These are phyloP conservation scores for Boulengeromyrus knoepffleri DNA, from an alignment of 2,113 vertebrate genomes.

Conservation along the genomic window DNA sequence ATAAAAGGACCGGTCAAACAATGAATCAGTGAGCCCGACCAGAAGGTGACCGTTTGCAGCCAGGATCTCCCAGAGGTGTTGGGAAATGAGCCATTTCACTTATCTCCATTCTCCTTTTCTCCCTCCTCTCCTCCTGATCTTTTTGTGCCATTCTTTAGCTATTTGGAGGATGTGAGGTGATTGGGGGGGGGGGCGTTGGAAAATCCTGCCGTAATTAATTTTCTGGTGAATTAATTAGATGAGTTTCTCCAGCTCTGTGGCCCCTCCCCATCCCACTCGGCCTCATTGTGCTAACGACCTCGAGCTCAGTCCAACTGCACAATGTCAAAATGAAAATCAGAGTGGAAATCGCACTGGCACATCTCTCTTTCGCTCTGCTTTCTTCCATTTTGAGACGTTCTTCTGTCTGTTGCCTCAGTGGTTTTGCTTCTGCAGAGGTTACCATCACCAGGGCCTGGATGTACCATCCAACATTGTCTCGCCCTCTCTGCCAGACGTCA, in stretches of 20 bases:
- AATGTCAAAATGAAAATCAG: conserved; percentile 35
- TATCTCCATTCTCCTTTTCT: neutral
- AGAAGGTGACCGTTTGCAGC: neutral
- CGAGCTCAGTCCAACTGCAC: conserved; percentile 27
- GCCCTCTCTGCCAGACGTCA: neutral
- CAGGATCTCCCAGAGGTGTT: neutral
- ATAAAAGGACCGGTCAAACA: neutral
- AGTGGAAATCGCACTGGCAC: conserved; percentile 30
- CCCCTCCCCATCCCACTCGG: neutral
- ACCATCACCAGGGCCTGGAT: neutral
- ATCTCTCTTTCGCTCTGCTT: conserved; percentile 16
- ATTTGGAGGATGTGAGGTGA: conserved; percentile 24
- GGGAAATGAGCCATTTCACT: conserved; percentile 12
- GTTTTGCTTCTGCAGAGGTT: neutral
- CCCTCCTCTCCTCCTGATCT: neutral
- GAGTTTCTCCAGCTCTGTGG: conserved; percentile 43
- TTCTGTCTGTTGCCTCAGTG: neutral
- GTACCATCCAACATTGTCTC: neutral
- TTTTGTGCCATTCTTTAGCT: neutral
- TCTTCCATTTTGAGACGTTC: neutral
- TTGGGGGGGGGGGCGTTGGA: conserved; percentile 26
- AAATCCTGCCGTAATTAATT: conserved; percentile 72
- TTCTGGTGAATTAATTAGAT: conserved; percentile 77
- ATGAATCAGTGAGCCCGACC: neutral
- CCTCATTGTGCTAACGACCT: conserved; percentile 36